These are phyloP conservation scores for Hylaea fasciaria DNA, from an alignment of 2,888 invertebrate species.

Conservation along the genomic window DNA sequence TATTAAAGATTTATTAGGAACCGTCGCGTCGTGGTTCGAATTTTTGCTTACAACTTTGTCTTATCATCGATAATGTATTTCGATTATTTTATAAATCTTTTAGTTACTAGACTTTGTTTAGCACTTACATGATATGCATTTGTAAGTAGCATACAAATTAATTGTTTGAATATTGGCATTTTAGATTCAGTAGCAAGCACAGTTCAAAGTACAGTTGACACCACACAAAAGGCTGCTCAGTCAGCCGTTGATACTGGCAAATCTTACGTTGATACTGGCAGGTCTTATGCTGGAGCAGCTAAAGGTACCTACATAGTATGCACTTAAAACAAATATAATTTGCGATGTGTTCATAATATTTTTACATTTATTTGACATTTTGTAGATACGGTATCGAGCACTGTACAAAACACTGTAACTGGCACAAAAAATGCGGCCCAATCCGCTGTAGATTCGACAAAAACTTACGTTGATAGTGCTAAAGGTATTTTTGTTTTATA, in stretches of 20 bases:
- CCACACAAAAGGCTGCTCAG: constrained; percentile 60
- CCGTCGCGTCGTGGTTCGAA: too few relatives aligned
- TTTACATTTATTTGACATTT: constrained; percentile 11
- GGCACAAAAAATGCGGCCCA: constrained; percentile 62
- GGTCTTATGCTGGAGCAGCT: constrained; percentile 58
- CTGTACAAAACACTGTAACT: constrained; percentile 59
- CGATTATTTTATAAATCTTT: too few relatives aligned
- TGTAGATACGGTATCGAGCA: constrained; percentile 60
- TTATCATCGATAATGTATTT: too few relatives aligned
- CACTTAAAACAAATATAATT: background rate
- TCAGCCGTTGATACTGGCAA: constrained; percentile 59
- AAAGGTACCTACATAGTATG: constrained; percentile 49
- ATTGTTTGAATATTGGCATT: constrained; percentile 12
- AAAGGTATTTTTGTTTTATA: constrained; percentile 60
- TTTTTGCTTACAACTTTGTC: too few relatives aligned
- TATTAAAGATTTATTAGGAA: too few relatives aligned
- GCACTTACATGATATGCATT: too few relatives aligned
- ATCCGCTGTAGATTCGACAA: constrained; percentile 63
- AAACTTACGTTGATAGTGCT: constrained; percentile 62
- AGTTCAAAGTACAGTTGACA: constrained; percentile 57
- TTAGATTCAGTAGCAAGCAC: constrained; percentile 64
- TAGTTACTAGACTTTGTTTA: too few relatives aligned
- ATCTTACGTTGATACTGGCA: constrained; percentile 59
- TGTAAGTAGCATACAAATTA: background rate
- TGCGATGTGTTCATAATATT: background rate